These are phyloP conservation scores for Acanthiza pusilla DNA, from an alignment of 2,797 vertebrate genomes.

Conservation along the genomic window DNA sequence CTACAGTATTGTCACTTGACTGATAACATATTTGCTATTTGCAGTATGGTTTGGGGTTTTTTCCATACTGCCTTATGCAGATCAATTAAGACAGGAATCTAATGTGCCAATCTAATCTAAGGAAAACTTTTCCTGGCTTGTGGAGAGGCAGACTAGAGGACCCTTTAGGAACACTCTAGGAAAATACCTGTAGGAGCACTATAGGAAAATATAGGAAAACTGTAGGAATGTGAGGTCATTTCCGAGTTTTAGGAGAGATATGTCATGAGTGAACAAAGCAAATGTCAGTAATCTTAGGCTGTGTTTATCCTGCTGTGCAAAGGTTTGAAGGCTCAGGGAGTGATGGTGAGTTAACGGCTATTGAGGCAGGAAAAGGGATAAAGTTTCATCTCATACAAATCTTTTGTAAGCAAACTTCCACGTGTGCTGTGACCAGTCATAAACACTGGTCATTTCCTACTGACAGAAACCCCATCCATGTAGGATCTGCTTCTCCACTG, in stretches of 20 bases:
- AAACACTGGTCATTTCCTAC: neutral
- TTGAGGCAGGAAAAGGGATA: neutral
- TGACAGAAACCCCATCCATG: neutral
- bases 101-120: neutral
- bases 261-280: neutral
- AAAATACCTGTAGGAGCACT: neutral
- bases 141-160: neutral
- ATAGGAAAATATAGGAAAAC: neutral
- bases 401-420: neutral
- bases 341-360: neutral
- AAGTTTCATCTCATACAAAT: neutral
- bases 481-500: neutral
- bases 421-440: neutral
- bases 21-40: neutral
- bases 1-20: neutral
- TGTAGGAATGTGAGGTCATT: neutral
- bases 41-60: accelerated
- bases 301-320: neutral
- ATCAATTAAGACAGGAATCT: neutral
- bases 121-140: neutral
- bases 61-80: neutral
- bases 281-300: neutral
- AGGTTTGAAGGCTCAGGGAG: neutral
- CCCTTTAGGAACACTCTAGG: neutral
- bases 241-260: neutral